phyloP scores from a whole-genome alignment of 1,140 invertebrate genomes.

The Spodoptera litura region DNA sequence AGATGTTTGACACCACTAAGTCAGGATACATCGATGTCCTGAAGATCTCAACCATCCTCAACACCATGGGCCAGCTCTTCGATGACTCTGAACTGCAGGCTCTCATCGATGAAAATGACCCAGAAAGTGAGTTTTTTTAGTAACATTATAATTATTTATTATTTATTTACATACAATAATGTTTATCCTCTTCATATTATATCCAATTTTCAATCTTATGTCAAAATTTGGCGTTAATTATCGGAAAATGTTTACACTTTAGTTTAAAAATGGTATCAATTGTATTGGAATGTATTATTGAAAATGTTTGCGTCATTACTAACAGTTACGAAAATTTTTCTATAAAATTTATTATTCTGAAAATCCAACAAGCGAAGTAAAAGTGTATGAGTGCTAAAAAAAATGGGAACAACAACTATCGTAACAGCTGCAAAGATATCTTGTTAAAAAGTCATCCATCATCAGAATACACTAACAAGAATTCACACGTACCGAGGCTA shows the following conservation, averaged over 20 bases:
- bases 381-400: neutral
- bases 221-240: constrained; percentile 2
- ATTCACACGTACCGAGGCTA: constrained; percentile 49
- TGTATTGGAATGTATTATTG: neutral
- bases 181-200: too few relatives aligned
- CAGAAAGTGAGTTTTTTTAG: constrained; percentile 87
- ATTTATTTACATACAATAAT: too few relatives aligned
- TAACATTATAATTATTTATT: too few relatives aligned
- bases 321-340: neutral
- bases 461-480: constrained; percentile 35
- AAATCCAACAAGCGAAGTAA: constrained; percentile 1
- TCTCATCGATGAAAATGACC: constrained; percentile 94
- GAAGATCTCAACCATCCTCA: constrained; percentile 96
- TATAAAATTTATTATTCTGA: neutral
- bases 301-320: neutral
- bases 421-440: constrained; percentile 34
- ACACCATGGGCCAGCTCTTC: constrained; percentile 97
- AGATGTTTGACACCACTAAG: constrained; percentile 97
- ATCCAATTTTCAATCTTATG: neutral
- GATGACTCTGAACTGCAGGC: constrained; percentile 94
- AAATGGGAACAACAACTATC: constrained; percentile 15
- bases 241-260: neutral
- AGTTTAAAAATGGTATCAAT: too few relatives aligned
- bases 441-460: constrained; percentile 47
- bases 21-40: constrained; percentile 95